Base-by-base conservation (phyloP, 2,888 invertebrate species). In the Campopleginae sp. region DNA sequence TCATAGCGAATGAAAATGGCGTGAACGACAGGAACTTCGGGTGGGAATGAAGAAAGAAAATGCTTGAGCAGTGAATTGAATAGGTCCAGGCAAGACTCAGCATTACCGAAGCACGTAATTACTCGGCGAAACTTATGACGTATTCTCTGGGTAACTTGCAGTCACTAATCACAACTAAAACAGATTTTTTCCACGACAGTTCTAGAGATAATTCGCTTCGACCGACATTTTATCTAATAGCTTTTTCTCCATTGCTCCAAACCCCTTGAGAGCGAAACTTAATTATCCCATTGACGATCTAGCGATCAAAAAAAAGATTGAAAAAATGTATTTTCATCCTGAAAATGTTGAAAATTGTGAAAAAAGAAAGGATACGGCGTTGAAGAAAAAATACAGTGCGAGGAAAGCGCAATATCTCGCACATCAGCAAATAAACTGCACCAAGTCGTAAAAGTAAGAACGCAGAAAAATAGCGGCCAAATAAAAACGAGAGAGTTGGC, bases 61-160 rank as follows among this genome's bases (percentile, higher is more conserved):
- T 33, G 68, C 19, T 51, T 46, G 33, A 75, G 79, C 70, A 48
- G 76, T 46, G 54, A 61, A 82, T 65, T 76, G 77, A 82, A 72
- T 58, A 14, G 51, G 61, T 72, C 33, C 77, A 76, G 51, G 38
- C 65, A 46, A 44, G 71, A 77, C 65, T 27, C 70, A 54, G 72
- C 42, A 65, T 76, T 80, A 66, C 23, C 75, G 68, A 68, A 71
- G 66, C 71, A 71, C 63, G 76, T 72, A 84, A 84, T 84, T 72
- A 76, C 75, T 82, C 51, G 58, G 77, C 82, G 72, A 54, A 46
- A 66, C 74, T 83, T 46, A 48, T 66, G 66, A 46, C 65, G 63
- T 31, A 70, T 38, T 77, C 31, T 42, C 42, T 46, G 31, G 46
- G 51, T 77, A 65, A 76, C 65, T 42, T 19, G 31, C 38, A 76